phyloP scores from a whole-genome alignment of 2,797 vertebrate species.

The Macroramphosus scolopax region DNA sequence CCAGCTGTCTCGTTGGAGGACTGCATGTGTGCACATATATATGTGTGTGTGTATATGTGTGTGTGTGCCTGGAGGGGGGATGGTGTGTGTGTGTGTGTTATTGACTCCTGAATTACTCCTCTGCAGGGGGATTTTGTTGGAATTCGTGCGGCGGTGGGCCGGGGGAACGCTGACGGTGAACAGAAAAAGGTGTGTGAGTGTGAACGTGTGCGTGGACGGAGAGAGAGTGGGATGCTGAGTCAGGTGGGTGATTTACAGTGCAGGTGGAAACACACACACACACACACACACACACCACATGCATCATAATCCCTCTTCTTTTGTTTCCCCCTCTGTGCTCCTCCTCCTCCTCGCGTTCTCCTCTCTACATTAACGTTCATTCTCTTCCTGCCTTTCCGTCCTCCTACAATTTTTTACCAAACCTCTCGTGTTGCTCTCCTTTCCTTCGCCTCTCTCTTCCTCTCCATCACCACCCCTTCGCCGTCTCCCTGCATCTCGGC shows the following conservation, averaged over 20 bases:
- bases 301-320: no score
- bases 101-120: conserved; percentile 66
- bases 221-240: conserved; percentile 52
- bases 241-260: conserved; percentile 61
- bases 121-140: conserved; percentile 52
- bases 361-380: no score
- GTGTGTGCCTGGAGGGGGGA: background rate
- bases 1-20: no score
- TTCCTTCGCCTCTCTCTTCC: conserved; percentile 22
- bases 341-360: conserved; percentile 21
- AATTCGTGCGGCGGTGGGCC: conserved; percentile 27
- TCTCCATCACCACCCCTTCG: conserved; percentile 66
- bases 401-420: no score
- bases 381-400: no score
- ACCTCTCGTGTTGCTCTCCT: no score
- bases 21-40: no score
- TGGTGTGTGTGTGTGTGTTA: conserved; percentile 40
- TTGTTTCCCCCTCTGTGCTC: conserved; percentile 1
- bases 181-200: conserved; percentile 14
- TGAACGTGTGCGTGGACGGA: conserved; percentile 12
- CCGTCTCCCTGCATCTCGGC: conserved; percentile 59
- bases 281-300: no score
- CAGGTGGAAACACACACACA: no score
- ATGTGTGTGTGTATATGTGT: conserved; percentile 33
- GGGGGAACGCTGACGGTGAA: conserved; percentile 38